Conservation (phyloP, 2,888 invertebrate genomes). For the Aleiodes alternator region DNA sequence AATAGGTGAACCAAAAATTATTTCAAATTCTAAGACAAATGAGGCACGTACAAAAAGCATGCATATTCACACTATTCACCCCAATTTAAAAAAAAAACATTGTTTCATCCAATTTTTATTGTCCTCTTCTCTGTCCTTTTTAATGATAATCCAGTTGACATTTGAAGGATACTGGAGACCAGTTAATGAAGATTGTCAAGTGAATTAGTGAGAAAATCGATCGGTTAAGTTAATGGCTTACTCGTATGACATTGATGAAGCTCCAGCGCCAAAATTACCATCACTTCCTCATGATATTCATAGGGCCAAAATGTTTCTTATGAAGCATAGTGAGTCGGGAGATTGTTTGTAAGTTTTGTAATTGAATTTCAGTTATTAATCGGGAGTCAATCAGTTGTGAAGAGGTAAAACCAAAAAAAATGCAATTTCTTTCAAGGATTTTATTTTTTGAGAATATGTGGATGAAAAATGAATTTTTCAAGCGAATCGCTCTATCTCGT, state of each 20-base stretch:
- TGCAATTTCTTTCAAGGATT: neutral
- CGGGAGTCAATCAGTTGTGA: neutral
- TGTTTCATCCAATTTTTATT: neutral
- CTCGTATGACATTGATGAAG: slow-evolving; percentile 62
- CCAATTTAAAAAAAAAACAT: neutral
- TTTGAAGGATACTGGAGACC: slow-evolving; percentile 4
- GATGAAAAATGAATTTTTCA: too few relatives aligned
- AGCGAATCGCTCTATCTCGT: too few relatives aligned
- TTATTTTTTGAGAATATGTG: too few relatives aligned
- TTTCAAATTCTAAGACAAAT: slow-evolving; percentile 51
- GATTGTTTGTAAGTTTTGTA: slow-evolving; percentile 78
- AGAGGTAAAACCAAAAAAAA: neutral
- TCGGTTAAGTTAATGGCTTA: slow-evolving; percentile 60
- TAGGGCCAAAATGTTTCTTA: slow-evolving; percentile 80
- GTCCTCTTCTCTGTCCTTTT: neutral
- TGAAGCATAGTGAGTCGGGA: slow-evolving; percentile 80
- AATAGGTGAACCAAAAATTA: slow-evolving; percentile 12
- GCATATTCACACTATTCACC: neutral
- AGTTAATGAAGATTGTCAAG: slow-evolving; percentile 37
- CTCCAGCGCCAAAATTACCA: slow-evolving; percentile 61
- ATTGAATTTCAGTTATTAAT: slow-evolving; percentile 25
- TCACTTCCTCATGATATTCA: slow-evolving; percentile 78
- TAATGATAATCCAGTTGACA: neutral
- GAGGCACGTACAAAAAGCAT: slow-evolving; percentile 20
- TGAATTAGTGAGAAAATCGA: slow-evolving; percentile 41